Evolutionary conservation across 2,888 invertebrate species (phyloP).

Genomic region (Zonitis immaculata): DNA sequence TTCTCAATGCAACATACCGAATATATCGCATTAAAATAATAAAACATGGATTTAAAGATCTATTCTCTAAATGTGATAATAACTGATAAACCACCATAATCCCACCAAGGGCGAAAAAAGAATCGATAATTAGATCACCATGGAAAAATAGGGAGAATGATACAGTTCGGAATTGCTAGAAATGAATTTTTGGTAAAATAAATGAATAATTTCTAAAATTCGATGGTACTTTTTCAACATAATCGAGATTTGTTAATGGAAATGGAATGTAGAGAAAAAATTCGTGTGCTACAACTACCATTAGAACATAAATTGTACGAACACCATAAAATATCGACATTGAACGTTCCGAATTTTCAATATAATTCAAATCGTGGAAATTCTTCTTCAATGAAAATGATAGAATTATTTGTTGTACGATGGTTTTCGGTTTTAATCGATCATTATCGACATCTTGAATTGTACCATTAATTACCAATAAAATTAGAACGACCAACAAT

Average conservation of each 20-base stretch:
- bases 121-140: conserved; percentile 58
- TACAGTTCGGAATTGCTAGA: background rate
- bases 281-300: background rate
- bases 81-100: conserved; percentile 51
- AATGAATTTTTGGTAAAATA: no score
- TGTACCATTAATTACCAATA: background rate
- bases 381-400: background rate
- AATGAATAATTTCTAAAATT: no score
- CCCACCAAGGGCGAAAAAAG: conserved; percentile 58
- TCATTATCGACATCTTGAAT: background rate
- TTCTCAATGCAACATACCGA: no score
- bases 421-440: background rate
- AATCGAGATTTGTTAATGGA: background rate
- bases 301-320: background rate
- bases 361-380: background rate
- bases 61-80: conserved; percentile 41
- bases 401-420: background rate
- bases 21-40: conserved; percentile 54
- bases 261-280: background rate
- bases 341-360: background rate
- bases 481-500: background rate
- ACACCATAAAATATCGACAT: background rate
- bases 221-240: background rate
- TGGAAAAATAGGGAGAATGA: conserved; percentile 48
- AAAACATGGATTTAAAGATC: conserved; percentile 46